Evolutionary conservation across 2,888 invertebrate genomes (phyloP).

Genomic region (Macrosiphum euphorbiae): DNA sequence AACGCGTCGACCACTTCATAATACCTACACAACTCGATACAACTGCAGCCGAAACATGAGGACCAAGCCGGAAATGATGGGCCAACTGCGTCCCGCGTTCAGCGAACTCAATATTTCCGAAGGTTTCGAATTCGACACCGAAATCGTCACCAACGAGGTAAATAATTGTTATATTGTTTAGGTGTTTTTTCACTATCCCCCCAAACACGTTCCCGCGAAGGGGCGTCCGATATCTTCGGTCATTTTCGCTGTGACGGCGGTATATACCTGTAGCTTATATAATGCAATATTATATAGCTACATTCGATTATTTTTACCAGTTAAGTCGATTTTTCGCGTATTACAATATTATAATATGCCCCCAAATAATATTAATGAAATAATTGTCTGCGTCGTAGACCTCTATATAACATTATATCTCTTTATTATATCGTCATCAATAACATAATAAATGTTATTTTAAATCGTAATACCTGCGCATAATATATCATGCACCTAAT

Average conservation of each 20-base stretch:
- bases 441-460: background rate
- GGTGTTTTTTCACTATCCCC: background rate
- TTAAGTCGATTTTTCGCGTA: background rate
- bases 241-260: background rate
- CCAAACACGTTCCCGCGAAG: background rate
- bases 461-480: background rate
- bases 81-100: constrained; percentile 66
- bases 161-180: background rate
- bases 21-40: no score
- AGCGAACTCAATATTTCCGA: constrained; percentile 65
- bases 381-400: background rate
- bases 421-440: background rate
- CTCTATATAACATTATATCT: background rate
- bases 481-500: background rate
- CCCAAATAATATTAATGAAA: background rate
- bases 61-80: constrained; percentile 66
- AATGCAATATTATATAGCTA: no score
- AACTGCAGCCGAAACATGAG: constrained; percentile 55
- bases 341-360: background rate
- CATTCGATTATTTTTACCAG: no score
- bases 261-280: no score
- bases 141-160: constrained; percentile 63
- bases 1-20: background rate
- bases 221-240: background rate
- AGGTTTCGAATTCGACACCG: constrained; percentile 65